These are phyloP conservation scores for Lochmaea capreae DNA, from an alignment of 2,888 invertebrate species.

Conservation along the genomic window DNA sequence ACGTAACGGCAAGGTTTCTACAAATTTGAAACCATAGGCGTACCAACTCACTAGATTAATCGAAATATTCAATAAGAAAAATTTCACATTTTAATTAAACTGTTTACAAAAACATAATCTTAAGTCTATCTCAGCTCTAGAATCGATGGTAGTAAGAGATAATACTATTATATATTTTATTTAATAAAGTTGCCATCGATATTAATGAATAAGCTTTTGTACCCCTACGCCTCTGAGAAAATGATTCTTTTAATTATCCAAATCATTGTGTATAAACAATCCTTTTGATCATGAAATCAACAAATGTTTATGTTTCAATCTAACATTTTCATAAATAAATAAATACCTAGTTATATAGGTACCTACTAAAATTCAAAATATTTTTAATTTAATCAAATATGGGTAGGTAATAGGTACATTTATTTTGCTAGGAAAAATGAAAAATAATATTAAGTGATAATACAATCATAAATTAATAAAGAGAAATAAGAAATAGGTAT, in stretches of 20 bases:
- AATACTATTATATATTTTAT: background rate
- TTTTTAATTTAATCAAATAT: too few relatives aligned
- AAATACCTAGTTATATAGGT: background rate
- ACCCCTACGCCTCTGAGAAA: background rate
- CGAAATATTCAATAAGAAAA: background rate
- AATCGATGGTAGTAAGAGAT: too few relatives aligned
- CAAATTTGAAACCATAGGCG: slow-evolving; percentile 15
- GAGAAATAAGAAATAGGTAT: too few relatives aligned
- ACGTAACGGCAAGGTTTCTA: slow-evolving; percentile 18
- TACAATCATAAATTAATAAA: too few relatives aligned
- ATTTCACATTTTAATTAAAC: too few relatives aligned
- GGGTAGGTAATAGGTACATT: too few relatives aligned
- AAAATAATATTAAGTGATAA: too few relatives aligned
- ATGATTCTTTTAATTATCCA: background rate
- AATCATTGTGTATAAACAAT: slow-evolving; percentile 1
- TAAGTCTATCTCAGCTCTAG: too few relatives aligned
- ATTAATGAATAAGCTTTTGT: background rate
- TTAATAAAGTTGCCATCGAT: background rate
- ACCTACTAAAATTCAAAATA: too few relatives aligned
- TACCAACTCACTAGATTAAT: background rate
- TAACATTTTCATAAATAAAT: background rate
- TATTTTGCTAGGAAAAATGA: too few relatives aligned
- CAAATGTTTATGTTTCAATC: background rate
- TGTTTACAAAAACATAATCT: too few relatives aligned
- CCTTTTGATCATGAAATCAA: background rate